phyloP scores from a whole-genome alignment of 2,888 invertebrate species.

The Cephalotes varians region DNA sequence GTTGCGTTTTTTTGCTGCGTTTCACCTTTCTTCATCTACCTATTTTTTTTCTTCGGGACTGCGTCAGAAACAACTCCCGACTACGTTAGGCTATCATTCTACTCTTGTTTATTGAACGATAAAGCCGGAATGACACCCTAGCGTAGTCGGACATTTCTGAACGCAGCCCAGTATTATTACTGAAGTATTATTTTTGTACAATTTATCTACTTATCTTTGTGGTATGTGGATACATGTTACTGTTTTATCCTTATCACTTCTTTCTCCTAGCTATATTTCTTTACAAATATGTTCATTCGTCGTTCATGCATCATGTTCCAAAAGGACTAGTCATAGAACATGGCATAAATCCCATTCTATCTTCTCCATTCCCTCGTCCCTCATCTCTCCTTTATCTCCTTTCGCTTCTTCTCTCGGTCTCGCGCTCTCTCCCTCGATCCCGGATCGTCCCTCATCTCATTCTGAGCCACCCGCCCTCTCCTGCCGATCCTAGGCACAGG shows the following conservation, averaged over 20 bases:
- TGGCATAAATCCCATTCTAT: conserved; percentile 6
- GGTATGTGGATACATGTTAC: conserved; percentile 14
- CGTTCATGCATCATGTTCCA: background rate
- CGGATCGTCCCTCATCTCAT: conserved; percentile 73
- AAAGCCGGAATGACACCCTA: too few relatives aligned
- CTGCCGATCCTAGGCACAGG: conserved; percentile 71
- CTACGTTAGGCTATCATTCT: too few relatives aligned
- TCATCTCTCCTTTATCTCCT: conserved; percentile 76
- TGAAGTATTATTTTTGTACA: background rate
- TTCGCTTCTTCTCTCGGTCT: conserved; percentile 45
- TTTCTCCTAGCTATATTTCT: conserved; percentile 72
- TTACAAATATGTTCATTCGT: conserved; percentile 17
- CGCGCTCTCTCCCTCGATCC: conserved; percentile 74
- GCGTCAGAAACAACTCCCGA: too few relatives aligned
- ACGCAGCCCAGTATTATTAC: too few relatives aligned
- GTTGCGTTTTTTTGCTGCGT: conserved; percentile 17
- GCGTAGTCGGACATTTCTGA: too few relatives aligned
- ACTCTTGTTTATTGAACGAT: too few relatives aligned
- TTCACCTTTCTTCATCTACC: conserved; percentile 51
- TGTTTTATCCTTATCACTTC: conserved; percentile 71
- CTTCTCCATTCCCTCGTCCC: conserved; percentile 11
- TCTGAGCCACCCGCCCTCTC: conserved; percentile 29
- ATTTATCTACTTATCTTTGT: background rate
- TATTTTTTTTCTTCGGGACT: background rate
- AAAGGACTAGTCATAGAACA: conserved; percentile 3